These are phyloP conservation scores for Nezara viridula DNA, from an alignment of 2,888 invertebrate species.

Conservation along the genomic window DNA sequence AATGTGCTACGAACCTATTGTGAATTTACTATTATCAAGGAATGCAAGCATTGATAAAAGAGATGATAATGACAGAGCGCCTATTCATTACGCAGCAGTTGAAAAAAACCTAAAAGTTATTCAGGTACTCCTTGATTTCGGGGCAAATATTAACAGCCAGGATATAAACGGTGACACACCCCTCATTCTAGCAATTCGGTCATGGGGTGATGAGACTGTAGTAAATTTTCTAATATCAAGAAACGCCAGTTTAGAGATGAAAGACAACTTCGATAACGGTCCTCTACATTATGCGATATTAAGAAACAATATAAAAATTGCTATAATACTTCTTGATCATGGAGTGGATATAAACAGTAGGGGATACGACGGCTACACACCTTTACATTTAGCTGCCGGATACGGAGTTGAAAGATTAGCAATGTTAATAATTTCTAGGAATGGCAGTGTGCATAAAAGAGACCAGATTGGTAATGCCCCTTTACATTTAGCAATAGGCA, in stretches of 20 bases:
- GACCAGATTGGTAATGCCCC: background rate
- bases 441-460: background rate
- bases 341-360: background rate
- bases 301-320: background rate
- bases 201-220: background rate
- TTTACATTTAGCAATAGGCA: background rate
- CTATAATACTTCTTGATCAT: background rate
- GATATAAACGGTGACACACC: background rate
- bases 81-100: background rate
- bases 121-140: background rate
- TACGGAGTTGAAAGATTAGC: background rate
- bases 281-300: background rate
- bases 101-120: background rate
- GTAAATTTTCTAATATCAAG: background rate
- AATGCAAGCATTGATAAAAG: background rate
- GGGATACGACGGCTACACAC: background rate
- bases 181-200: background rate
- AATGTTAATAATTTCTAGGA: background rate
- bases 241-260: background rate
- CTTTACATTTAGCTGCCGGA: background rate
- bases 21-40: background rate
- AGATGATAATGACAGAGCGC: background rate
- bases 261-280: background rate
- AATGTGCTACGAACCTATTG: background rate
- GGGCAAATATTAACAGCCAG: background rate